Evolutionary conservation across 2,113 vertebrate genomes (phyloP).

Genomic region (Prunella himalayana): DNA sequence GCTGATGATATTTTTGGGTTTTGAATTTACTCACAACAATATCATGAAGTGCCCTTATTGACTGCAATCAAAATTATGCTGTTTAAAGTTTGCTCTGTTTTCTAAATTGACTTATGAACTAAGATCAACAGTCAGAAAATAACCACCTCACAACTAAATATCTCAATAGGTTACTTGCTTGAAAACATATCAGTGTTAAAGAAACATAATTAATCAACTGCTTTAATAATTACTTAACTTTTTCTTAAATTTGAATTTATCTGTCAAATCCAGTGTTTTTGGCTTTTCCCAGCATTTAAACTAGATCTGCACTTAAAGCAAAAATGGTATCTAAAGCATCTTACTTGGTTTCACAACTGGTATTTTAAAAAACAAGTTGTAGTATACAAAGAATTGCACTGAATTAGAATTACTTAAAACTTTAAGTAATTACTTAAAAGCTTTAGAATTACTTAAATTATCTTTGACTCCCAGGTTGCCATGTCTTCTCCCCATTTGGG

Average conservation of each 20-base stretch:
- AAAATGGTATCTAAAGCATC: background rate
- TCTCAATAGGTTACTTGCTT: background rate
- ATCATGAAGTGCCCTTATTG: background rate
- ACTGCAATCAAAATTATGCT: background rate
- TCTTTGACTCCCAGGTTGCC: background rate
- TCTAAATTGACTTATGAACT: background rate
- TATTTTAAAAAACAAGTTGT: background rate
- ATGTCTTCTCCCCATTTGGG: accelerated
- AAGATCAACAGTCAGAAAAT: background rate
- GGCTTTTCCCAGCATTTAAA: background rate
- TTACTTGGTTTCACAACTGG: background rate
- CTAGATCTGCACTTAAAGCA: background rate
- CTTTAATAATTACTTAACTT: background rate
- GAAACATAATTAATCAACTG: background rate
- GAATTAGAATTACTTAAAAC: background rate
- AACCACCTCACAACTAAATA: background rate
- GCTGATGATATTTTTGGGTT: background rate
- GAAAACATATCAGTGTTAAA: background rate
- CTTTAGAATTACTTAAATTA: background rate
- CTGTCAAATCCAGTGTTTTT: background rate
- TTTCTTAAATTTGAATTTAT: background rate
- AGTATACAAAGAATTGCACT: background rate
- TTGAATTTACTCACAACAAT: background rate
- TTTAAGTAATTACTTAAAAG: too few species aligned
- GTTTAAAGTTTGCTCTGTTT: background rate